Conservation (phyloP, 2,888 invertebrate species). For the Panorpa germanica region DNA sequence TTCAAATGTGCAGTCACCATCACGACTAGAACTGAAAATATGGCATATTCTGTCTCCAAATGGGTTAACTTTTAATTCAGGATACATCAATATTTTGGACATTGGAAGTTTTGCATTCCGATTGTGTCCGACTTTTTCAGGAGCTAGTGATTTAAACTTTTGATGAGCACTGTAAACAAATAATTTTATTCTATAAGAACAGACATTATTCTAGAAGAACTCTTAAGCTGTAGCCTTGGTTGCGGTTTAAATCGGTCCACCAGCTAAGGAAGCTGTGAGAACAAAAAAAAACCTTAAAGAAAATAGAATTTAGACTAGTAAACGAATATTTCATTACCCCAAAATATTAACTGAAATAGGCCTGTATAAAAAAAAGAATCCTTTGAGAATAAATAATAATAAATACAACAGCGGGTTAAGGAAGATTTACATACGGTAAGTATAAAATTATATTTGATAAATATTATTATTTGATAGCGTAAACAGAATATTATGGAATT, state of each 20-base stretch:
- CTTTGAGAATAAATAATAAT: no score
- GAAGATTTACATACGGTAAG: no score
- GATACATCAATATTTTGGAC: conserved; percentile 67
- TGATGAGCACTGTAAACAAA: conserved; percentile 56
- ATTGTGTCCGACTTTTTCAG: conserved; percentile 77
- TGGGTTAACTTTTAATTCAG: conserved; percentile 77
- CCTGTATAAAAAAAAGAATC: no score
- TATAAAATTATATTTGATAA: no score
- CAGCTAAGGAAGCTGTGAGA: background rate
- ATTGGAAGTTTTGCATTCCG: conserved; percentile 73
- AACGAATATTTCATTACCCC: conserved; percentile 10
- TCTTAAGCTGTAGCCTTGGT: no score
- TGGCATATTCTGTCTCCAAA: conserved; percentile 83
- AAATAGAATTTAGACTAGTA: conserved; percentile 7
- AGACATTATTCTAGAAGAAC: no score
- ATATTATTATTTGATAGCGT: no score
- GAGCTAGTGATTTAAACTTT: conserved; percentile 74
- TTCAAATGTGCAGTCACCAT: conserved; percentile 86
- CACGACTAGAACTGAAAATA: conserved; percentile 75
- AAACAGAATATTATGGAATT: no score
- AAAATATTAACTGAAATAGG: no score
- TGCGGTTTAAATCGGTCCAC: background rate
- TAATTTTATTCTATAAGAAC: conserved; percentile 7
- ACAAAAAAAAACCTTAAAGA: conserved; percentile 9
- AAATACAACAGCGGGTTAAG: no score